phyloP scores from a whole-genome alignment of 2,888 invertebrate species.

The Tuberolachnus salignus region DNA sequence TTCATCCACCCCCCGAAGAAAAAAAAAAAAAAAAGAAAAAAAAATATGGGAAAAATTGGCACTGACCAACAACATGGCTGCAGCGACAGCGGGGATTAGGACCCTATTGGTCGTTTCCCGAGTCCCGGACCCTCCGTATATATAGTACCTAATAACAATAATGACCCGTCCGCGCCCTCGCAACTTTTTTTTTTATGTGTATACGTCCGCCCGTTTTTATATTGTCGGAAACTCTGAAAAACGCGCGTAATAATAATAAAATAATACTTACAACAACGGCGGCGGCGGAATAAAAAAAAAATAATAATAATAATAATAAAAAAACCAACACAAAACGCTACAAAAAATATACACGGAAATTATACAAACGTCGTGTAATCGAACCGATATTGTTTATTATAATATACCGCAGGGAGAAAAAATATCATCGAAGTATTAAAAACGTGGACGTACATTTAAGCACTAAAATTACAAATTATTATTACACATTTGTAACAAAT shows the following conservation, averaged over 20 bases:
- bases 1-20: not conserved
- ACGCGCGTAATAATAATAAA: not conserved
- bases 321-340: not conserved
- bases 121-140: slow-evolving; percentile 22
- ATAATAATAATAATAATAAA: too few species aligned
- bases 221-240: not conserved
- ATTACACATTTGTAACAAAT: too few species aligned
- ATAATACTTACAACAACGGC: not conserved
- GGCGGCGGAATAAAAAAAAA: not conserved
- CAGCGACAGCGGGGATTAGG: slow-evolving; percentile 38
- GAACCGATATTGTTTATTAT: too few species aligned
- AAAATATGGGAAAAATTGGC: slow-evolving; percentile 45
- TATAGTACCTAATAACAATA: too few species aligned
- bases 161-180: slow-evolving; percentile 40
- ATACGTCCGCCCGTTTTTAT: not conserved
- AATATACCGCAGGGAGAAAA: too few species aligned
- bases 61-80: slow-evolving; percentile 56
- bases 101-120: slow-evolving; percentile 47
- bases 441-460: too few species aligned
- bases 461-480: too few species aligned
- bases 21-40: not conserved
- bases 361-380: too few species aligned
- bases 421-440: too few species aligned
- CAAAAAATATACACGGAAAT: too few species aligned
- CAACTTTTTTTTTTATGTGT: slow-evolving; percentile 32